Evolutionary conservation across 2,888 invertebrate species (phyloP), one percentile per base, ranked within the genome.

Genomic region (Tipula confusa): DNA sequence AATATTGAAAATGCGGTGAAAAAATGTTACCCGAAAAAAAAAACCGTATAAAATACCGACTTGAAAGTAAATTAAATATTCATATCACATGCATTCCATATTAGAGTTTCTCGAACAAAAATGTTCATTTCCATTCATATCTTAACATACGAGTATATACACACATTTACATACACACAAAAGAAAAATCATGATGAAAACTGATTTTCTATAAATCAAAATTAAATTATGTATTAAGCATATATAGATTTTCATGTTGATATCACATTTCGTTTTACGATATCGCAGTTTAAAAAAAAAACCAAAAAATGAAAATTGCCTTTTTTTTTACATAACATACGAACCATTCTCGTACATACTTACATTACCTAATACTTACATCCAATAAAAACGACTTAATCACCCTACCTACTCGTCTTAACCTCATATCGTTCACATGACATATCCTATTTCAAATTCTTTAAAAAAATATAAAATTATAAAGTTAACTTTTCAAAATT

Each of bases 181-280:
- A 64, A 64, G 43, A 43, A 43, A 43, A 43, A 15, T 43, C 43
- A 43, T 43, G 64, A 64, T 64, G 64, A 64, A 64, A 64, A 64
- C 64, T 64, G 64, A 64, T 64, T 64, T 64, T 64, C 64, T 64
- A 24, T 64, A 64, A 64, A 64, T 64, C 64, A 64, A 64, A 64
- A 64, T 64, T 64, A 64, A 64, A 64, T 64, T 64, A 64, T 18
- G 64, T 64, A 64, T 18, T n/a, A n/a, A n/a, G 64, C 64, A 24
- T 64, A 64, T 64, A 64, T 24, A 64, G 64, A 64, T 64, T 64
- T 64, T 64, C 64, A 64, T 64, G 64, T 64, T 64, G 64, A 64
- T 64, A 64, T 64, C 64, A 18, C 24, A 64, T 64, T 64, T 64
- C 64, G 24, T 24, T 64, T 64, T 64, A 64, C 24, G 64, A 64